Evolutionary conservation across 2,797 vertebrate species (phyloP).

Genomic region (Varecia variegata): DNA sequence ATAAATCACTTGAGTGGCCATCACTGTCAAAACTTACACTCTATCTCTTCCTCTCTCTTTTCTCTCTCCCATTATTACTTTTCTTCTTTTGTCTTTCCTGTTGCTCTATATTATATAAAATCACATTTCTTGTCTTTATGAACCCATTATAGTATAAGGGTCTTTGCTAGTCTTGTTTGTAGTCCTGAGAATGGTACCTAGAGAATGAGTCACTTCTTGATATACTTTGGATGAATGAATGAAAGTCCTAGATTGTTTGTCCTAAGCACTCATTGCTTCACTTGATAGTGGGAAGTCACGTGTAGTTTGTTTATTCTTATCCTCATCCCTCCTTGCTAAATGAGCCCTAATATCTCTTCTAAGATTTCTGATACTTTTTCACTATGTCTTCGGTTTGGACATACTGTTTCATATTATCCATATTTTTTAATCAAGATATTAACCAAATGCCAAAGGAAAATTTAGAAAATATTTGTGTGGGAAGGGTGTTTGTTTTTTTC

Average conservation of each 20-base stretch:
- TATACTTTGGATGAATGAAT: not conserved
- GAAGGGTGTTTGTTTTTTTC: slow-evolving; percentile 10
- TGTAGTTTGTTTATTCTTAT: not conserved
- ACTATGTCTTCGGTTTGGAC: not conserved
- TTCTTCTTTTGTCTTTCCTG: not conserved
- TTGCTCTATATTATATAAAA: not conserved
- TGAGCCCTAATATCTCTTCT: not conserved
- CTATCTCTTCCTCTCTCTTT: not conserved
- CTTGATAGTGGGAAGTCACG: not conserved
- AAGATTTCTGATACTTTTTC: not conserved
- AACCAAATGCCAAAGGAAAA: not conserved
- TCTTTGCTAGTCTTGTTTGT: not conserved
- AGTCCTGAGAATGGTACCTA: not conserved
- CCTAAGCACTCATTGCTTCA: not conserved
- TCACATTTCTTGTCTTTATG: not conserved
- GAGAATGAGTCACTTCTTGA: not conserved
- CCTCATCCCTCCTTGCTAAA: not conserved
- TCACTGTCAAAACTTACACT: not conserved
- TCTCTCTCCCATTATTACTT: not conserved
- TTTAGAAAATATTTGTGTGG: not conserved
- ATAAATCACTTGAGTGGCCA: not conserved
- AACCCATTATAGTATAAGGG: not conserved
- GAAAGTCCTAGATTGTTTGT: not conserved
- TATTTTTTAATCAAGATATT: not conserved
- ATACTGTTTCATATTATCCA: not conserved